Evolutionary conservation across 2,113 vertebrate species (phyloP).

Genomic region (Panthera uncia): DNA sequence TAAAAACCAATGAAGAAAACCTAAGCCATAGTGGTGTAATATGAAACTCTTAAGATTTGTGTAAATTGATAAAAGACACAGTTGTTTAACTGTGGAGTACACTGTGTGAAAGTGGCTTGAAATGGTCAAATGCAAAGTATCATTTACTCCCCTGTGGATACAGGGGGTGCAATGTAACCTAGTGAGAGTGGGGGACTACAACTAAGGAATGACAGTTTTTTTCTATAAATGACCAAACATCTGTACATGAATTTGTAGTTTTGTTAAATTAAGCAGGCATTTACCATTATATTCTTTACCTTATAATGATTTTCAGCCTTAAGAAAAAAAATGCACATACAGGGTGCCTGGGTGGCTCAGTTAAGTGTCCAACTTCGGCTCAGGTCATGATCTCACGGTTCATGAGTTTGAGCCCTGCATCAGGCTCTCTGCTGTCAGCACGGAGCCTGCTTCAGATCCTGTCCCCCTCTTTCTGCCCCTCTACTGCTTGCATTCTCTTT

Average conservation of each 20-base stretch:
- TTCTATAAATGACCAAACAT: background rate
- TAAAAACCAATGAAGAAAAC: background rate
- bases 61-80: background rate
- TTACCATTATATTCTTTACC: background rate
- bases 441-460: too few relatives aligned
- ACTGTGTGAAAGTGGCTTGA: background rate
- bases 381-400: too few relatives aligned
- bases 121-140: background rate
- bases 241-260: background rate
- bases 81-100: background rate
- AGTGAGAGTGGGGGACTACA: background rate
- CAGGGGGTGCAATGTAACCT: background rate
- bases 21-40: background rate
- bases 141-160: background rate
- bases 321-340: background rate
- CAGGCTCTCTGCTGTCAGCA: too few relatives aligned
- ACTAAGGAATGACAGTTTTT: background rate
- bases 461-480: too few relatives aligned
- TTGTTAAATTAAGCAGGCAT: slow-evolving; percentile 7
- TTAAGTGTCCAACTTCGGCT: too few relatives aligned
- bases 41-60: background rate
- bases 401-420: too few relatives aligned
- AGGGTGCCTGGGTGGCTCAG: too few relatives aligned
- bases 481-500: too few relatives aligned
- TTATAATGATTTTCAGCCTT: background rate